Evolutionary conservation across 2,113 vertebrate genomes (phyloP).

Genomic region (Peromyscus leucopus): DNA sequence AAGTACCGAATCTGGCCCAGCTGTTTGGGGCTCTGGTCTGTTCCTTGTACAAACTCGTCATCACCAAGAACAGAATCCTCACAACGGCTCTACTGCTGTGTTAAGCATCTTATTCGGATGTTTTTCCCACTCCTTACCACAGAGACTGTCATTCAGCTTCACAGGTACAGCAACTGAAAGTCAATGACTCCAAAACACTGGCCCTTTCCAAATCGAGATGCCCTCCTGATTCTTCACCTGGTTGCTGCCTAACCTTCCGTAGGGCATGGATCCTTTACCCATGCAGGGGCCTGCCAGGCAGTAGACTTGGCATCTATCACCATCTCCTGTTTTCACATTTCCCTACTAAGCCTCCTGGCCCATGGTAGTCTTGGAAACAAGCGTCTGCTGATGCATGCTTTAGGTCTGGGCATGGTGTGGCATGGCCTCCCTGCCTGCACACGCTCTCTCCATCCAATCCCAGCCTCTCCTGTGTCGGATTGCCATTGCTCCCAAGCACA

Average conservation of each 20-base stretch:
- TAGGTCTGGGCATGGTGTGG: neutral
- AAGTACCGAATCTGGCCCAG: neutral
- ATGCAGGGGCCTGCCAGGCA: neutral
- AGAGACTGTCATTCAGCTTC: neutral
- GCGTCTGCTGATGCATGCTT: no score
- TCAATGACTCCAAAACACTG: conserved; percentile 40
- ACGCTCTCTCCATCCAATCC: neutral
- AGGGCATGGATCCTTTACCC: neutral
- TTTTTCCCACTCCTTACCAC: neutral
- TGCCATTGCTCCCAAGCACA: neutral
- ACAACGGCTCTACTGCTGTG: neutral
- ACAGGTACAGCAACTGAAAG: neutral
- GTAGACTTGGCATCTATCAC: neutral
- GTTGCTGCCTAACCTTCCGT: neutral
- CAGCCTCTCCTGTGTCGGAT: neutral
- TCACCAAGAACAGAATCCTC: neutral
- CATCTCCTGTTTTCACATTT: neutral
- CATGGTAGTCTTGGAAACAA: neutral
- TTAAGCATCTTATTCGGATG: neutral
- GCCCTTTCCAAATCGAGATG: neutral
- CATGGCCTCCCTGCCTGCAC: neutral
- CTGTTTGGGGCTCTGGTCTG: neutral
- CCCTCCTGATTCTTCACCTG: neutral
- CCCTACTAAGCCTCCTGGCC: neutral
- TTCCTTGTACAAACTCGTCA: neutral